phyloP scores from a whole-genome alignment of 2,113 vertebrate species.

The Cichladusa arquata region DNA sequence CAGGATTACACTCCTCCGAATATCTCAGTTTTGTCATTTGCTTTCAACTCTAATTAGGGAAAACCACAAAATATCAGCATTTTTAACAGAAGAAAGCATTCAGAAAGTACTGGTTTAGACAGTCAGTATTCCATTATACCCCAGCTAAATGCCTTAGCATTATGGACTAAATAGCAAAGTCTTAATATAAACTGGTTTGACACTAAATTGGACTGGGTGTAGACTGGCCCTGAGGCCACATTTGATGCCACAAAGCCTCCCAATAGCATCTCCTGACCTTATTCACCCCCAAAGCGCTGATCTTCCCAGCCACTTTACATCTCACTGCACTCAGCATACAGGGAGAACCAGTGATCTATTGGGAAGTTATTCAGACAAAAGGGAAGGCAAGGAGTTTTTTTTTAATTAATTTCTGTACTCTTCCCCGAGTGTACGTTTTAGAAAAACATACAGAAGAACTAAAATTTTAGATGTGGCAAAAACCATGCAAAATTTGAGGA shows the following conservation, averaged over 20 bases:
- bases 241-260: accelerated
- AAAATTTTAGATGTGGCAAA: background rate
- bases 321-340: background rate
- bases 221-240: background rate
- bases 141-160: background rate
- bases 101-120: background rate
- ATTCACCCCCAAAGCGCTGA: background rate
- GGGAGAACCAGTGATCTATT: accelerated
- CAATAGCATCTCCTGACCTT: background rate
- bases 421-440: background rate
- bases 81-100: background rate
- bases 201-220: constrained; percentile 19
- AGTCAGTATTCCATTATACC: background rate
- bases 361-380: background rate
- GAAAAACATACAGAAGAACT: background rate
- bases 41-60: background rate
- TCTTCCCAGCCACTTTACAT: background rate
- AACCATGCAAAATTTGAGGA: background rate
- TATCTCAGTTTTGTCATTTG: background rate
- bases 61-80: background rate
- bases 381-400: background rate
- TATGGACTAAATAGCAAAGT: background rate
- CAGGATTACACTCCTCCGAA: background rate
- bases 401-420: background rate
- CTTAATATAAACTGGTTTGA: constrained; percentile 5